A percentile compares a stretch with the other conserved stretches of the same genome.
phyloP scores from a whole-genome alignment of 1,140 invertebrate species.

The Chelonus insularis region DNA sequence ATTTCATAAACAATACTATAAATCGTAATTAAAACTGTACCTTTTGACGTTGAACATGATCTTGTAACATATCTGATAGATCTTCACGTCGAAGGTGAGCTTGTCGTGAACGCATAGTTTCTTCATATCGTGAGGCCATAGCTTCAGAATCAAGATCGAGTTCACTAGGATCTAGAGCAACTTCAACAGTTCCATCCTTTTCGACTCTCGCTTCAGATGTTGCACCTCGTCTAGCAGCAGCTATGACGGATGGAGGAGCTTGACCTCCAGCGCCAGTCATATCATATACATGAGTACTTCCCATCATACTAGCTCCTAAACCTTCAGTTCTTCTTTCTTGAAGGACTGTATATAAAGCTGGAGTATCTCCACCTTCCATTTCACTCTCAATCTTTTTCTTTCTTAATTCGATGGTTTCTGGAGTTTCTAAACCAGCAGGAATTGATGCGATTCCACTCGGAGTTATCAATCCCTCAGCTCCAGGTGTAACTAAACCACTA shows the following conservation, averaged over 20 bases:
- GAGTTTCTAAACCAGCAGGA: slow-evolving; percentile 94
- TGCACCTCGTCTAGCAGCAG: slow-evolving; percentile 52
- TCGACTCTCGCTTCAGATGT: slow-evolving; percentile 52
- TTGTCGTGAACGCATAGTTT: slow-evolving; percentile 91
- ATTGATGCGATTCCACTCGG: slow-evolving; percentile 95
- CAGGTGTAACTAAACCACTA: slow-evolving; percentile 75
- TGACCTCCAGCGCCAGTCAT: slow-evolving; percentile 69
- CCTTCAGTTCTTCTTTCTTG: slow-evolving; percentile 92
- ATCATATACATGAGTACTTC: slow-evolving; percentile 96
- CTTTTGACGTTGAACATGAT: slow-evolving; percentile 94
- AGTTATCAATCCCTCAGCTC: slow-evolving; percentile 88
- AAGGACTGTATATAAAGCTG: slow-evolving; percentile 88
- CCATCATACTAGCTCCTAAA: slow-evolving; percentile 96
- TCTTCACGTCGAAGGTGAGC: slow-evolving; percentile 89
- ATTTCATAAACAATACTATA: too few species aligned
- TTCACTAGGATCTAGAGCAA: slow-evolving; percentile 96
- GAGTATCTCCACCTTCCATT: slow-evolving; percentile 93
- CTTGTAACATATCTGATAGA: slow-evolving; percentile 97
- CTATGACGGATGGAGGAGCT: slow-evolving; percentile 61
- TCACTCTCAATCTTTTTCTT: slow-evolving; percentile 97
- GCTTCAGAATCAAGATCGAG: slow-evolving; percentile 94
- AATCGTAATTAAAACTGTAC: slow-evolving; percentile 56
- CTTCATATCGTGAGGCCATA: slow-evolving; percentile 96
- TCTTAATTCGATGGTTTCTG: slow-evolving; percentile 95
- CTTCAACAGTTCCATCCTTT: slow-evolving; percentile 79